These are phyloP conservation scores for Onychostruthus taczanowskii DNA, from an alignment of 2,113 vertebrate species.

Conservation along the genomic window DNA sequence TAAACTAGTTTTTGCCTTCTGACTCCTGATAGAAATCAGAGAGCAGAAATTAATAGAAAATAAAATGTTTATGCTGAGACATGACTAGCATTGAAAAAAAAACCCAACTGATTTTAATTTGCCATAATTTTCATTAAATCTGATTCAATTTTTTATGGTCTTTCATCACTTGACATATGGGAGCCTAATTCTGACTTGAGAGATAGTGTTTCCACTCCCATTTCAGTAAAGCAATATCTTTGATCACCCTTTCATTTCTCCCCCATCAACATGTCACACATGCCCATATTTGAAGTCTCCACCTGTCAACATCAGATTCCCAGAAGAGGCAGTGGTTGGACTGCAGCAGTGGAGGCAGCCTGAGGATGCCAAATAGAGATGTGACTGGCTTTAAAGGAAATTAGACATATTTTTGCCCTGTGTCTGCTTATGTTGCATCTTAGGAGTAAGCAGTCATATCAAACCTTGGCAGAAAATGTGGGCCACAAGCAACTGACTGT, in stretches of 20 bases:
- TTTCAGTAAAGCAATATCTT: constrained; percentile 20
- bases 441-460: not conserved
- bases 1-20: not conserved
- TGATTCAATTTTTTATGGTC: not conserved
- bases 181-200: constrained; percentile 48
- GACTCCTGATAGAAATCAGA: not conserved
- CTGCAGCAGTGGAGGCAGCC: not conserved
- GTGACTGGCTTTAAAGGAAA: not conserved
- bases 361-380: not conserved
- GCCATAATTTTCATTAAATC: not conserved
- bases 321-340: not conserved
- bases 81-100: not conserved
- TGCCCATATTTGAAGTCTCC: not conserved
- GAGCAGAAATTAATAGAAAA: not conserved
- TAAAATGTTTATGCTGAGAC: not conserved
- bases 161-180: constrained; percentile 27
- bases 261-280: not conserved
- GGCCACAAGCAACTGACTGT: not conserved
- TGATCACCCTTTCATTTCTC: constrained; percentile 32
- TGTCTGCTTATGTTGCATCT: not conserved
- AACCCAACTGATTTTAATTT: not conserved
- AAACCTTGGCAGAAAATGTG: not conserved
- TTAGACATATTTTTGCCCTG: not conserved
- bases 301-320: constrained; percentile 41
- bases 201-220: constrained; percentile 35